phyloP scores from a whole-genome alignment of 2,113 vertebrate species.

The Chaetura pelagica region DNA sequence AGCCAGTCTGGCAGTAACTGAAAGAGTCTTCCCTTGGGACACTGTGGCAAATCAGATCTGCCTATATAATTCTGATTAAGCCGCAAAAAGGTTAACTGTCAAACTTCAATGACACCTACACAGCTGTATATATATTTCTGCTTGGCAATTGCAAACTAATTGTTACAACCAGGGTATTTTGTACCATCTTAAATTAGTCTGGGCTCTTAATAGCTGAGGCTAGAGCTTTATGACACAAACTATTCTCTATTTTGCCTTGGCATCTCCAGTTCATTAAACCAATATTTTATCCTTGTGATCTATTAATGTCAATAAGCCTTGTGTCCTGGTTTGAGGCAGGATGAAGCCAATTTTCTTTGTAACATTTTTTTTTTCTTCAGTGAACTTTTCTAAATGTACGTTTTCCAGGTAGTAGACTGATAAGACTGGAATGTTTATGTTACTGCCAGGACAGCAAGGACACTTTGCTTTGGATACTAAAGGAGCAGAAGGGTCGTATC shows the following conservation, averaged over 20 bases:
- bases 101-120: background rate
- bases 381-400: too few species aligned
- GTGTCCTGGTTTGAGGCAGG: too few species aligned
- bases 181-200: background rate
- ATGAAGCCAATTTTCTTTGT: too few species aligned
- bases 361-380: too few species aligned
- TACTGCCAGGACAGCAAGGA: too few species aligned
- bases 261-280: background rate
- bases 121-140: background rate
- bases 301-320: background rate
- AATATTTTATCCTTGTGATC: background rate
- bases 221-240: background rate
- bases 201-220: background rate
- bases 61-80: background rate
- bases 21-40: background rate
- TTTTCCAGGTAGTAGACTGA: too few species aligned
- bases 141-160: background rate
- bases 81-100: background rate
- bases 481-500: too few species aligned
- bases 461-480: too few species aligned
- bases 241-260: background rate
- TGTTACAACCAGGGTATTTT: background rate
- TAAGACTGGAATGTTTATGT: too few species aligned
- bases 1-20: background rate
- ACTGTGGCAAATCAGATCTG: accelerated